Percentiles rank a stretch among this genome's conserved stretches.
Evolutionary conservation across 2,797 vertebrate genomes (phyloP).

Genomic region (Iguana delicatissima): DNA sequence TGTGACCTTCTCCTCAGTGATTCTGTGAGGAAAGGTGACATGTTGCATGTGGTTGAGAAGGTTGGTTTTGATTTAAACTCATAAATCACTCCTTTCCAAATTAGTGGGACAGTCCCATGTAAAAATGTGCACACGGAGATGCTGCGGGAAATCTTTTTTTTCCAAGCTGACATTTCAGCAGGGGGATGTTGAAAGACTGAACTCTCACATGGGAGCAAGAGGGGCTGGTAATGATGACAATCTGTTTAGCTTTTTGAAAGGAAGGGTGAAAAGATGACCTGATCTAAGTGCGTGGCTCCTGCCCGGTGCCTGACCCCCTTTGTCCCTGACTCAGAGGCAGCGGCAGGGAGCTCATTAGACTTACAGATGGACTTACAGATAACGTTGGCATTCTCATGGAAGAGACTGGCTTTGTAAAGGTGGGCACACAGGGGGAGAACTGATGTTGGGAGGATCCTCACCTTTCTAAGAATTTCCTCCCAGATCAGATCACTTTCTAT

Average conservation of each 20-base stretch:
- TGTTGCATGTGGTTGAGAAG: no score
- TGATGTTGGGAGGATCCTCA: no score
- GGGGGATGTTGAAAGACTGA: background rate
- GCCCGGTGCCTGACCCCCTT: background rate
- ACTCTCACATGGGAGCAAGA: background rate
- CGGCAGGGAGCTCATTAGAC: background rate
- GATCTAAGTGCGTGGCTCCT: background rate
- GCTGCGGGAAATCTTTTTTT: background rate
- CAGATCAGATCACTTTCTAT: background rate
- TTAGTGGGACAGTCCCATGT: background rate
- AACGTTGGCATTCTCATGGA: background rate
- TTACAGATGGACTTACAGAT: background rate
- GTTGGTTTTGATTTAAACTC: background rate
- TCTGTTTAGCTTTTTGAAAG: background rate
- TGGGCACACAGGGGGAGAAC: no score
- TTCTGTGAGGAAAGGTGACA: background rate
- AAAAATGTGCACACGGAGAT: no score
- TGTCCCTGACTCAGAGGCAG: background rate
- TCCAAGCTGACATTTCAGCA: background rate
- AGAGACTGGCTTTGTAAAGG: background rate
- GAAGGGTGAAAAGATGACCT: background rate
- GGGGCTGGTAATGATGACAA: background rate
- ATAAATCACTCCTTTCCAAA: background rate
- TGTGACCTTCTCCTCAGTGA: no score
- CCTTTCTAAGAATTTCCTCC: background rate